Conservation (phyloP, 2,113 vertebrate genomes). For the Oreamnos americanus region DNA sequence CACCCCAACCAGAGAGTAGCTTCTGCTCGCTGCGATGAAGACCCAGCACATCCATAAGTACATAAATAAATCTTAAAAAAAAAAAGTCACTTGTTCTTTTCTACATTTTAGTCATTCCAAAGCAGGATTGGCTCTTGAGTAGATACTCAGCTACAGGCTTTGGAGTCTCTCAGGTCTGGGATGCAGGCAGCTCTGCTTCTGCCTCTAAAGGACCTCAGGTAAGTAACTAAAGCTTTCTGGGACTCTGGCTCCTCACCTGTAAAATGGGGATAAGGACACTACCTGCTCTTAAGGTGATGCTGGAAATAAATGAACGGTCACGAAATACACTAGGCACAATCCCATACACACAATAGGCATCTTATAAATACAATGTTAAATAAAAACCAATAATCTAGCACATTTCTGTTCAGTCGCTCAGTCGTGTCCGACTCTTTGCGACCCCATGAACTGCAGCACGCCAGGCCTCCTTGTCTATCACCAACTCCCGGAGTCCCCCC, state of each 20-base stretch:
- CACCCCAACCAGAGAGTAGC: rapidly evolving
- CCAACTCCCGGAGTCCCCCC: too few relatives aligned
- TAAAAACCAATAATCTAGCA: too few relatives aligned
- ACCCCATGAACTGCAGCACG: too few relatives aligned
- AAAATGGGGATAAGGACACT: not conserved
- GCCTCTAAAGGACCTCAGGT: not conserved
- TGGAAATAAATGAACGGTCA: not conserved
- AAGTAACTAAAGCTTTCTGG: not conserved
- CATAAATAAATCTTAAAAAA: not conserved
- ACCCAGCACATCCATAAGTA: not conserved
- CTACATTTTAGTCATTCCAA: not conserved
- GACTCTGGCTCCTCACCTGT: not conserved
- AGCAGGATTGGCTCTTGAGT: not conserved
- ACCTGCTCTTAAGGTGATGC: not conserved
- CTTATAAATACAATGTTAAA: not conserved
- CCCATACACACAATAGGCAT: not conserved
- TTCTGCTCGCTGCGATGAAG: not conserved
- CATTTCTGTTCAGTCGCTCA: too few relatives aligned
- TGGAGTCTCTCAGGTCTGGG: not conserved
- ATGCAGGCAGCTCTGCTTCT: not conserved
- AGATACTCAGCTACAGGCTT: not conserved
- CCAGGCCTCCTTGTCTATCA: too few relatives aligned
- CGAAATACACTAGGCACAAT: not conserved
- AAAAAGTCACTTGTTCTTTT: not conserved
- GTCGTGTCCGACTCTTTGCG: too few relatives aligned